phyloP scores from a whole-genome alignment of 2,113 vertebrate species.

The Coreoperca whiteheadi region DNA sequence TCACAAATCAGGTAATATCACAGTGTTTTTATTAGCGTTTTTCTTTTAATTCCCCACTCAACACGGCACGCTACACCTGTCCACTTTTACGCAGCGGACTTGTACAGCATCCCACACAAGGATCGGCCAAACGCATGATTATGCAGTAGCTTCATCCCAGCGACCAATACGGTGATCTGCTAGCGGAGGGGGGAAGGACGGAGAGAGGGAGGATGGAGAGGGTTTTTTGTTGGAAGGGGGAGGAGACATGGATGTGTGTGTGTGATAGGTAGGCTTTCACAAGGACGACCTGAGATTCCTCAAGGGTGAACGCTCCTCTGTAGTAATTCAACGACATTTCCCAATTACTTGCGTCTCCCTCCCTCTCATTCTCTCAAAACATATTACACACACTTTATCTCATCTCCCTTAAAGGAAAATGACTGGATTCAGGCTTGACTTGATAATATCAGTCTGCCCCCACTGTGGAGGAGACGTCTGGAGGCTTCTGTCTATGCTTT shows the following conservation, averaged over 20 bases:
- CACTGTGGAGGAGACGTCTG: conserved; percentile 28
- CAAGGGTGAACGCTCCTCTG: conserved; percentile 77
- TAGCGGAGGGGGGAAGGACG: conserved; percentile 28
- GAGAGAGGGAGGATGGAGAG: conserved; percentile 25
- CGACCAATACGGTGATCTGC: conserved; percentile 73
- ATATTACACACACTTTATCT: conserved; percentile 53
- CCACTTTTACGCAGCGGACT: conserved; percentile 59
- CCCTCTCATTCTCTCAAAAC: conserved; percentile 17
- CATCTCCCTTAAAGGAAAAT: conserved; percentile 52
- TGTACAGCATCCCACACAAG: conserved; percentile 65
- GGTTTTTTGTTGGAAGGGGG: conserved; percentile 35
- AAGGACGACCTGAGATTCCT: conserved; percentile 83
- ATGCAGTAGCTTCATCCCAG: conserved; percentile 67
- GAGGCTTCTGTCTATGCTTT: conserved; percentile 30
- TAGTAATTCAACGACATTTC: conserved; percentile 65
- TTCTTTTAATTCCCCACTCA: conserved; percentile 30
- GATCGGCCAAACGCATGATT: conserved; percentile 54
- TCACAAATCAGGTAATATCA: conserved; percentile 37
- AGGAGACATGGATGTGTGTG: conserved; percentile 43
- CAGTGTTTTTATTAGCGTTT: conserved; percentile 31
- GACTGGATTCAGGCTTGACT: conserved; percentile 29
- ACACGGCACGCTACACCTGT: conserved; percentile 53
- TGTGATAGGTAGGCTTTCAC: conserved; percentile 64
- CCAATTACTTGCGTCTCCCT: conserved; percentile 38
- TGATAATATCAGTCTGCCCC: conserved; percentile 21